Conservation (phyloP, 2,797 vertebrate genomes). For the Rhodeus uyekii region DNA sequence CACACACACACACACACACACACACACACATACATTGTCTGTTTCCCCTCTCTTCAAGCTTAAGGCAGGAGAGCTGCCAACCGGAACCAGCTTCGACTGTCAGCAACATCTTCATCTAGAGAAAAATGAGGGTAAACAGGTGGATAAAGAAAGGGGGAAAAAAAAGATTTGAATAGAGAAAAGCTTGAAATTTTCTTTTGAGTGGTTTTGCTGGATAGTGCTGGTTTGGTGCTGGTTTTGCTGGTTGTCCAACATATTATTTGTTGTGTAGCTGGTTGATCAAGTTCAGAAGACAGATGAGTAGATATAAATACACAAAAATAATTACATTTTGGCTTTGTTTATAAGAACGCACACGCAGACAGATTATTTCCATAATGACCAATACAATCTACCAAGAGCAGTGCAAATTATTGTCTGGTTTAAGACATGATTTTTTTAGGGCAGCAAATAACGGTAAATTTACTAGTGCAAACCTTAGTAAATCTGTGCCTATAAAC, state of each 20-base stretch:
- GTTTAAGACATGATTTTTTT: no score
- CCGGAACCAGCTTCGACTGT: constrained; percentile 69
- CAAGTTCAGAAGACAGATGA: no score
- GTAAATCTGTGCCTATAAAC: no score
- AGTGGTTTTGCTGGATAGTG: not conserved
- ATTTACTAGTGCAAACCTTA: no score
- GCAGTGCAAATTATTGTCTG: no score
- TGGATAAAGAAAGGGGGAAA: constrained; percentile 24
- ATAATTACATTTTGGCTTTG: no score
- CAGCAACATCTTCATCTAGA: constrained; percentile 72
- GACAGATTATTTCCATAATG: no score
- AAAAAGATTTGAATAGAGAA: constrained; percentile 33
- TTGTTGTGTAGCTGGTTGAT: constrained; percentile 38
- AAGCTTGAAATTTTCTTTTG: not conserved
- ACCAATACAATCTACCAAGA: no score
- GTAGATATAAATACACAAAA: no score
- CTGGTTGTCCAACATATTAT: not conserved
- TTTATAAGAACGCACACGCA: no score
- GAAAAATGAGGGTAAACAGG: constrained; percentile 29
- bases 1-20: constrained; percentile 21
- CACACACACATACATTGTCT: constrained; percentile 38
- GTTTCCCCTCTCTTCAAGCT: constrained; percentile 46
- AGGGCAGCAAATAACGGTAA: no score
- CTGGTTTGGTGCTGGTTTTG: constrained; percentile 1
- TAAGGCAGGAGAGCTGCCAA: constrained; percentile 63